Percentiles rank a stretch among this genome's conserved stretches.
Conservation (phyloP, 1,140 invertebrate species). For the Hypsibius dujardini region DNA sequence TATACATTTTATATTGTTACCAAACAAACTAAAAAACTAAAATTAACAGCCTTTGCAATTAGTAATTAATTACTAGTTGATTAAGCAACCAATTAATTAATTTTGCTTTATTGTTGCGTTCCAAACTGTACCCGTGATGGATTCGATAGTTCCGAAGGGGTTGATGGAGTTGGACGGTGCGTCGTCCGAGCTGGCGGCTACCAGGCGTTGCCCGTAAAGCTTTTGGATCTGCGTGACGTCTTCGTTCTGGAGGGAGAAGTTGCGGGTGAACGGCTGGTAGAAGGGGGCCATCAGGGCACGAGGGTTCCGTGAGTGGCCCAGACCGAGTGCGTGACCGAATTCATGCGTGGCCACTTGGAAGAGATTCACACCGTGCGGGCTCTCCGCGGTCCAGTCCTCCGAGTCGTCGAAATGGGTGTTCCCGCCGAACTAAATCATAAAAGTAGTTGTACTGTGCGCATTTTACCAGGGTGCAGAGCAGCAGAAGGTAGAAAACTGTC, state of each 20-base stretch:
- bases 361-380: constrained; percentile 32
- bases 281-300: constrained; percentile 36
- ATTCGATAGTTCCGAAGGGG: not conserved
- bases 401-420: constrained; percentile 41
- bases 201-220: not conserved
- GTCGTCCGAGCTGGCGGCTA: not conserved
- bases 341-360: constrained; percentile 37
- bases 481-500: too few species aligned
- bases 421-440: constrained; percentile 29
- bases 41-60: too few species aligned
- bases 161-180: not conserved
- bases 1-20: too few species aligned
- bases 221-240: not conserved
- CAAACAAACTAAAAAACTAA: too few species aligned
- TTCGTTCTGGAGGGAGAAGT: constrained; percentile 11
- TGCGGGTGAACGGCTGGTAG: constrained; percentile 27
- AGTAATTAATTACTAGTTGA: too few species aligned
- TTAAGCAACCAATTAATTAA: too few species aligned
- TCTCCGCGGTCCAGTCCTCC: constrained; percentile 34
- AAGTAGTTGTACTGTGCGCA: not conserved
- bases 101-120: too few species aligned
- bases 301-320: constrained; percentile 32
- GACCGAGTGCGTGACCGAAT: constrained; percentile 35
- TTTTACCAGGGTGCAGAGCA: too few species aligned
- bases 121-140: not conserved